Evolutionary conservation across 2,797 vertebrate species (phyloP).

Genomic region (Phrynocephalus guinanensis): DNA sequence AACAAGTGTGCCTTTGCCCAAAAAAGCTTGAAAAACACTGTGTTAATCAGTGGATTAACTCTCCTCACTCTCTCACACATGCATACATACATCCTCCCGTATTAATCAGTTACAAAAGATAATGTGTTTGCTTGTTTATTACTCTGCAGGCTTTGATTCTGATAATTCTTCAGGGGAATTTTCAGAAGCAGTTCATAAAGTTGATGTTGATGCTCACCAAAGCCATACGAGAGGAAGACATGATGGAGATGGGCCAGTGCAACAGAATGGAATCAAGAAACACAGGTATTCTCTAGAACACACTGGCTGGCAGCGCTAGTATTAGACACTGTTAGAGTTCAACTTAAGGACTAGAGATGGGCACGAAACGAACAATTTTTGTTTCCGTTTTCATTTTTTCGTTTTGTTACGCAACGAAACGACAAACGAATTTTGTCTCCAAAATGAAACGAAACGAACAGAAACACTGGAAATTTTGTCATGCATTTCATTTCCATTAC

Average conservation of each 20-base stretch:
- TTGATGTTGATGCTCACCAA: slow-evolving; percentile 75
- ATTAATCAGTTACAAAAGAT: not conserved
- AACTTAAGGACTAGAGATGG: not conserved
- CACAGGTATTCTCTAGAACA: slow-evolving; percentile 81
- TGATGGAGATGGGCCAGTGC: slow-evolving; percentile 82
- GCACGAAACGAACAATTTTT: too few relatives aligned
- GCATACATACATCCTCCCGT: not conserved
- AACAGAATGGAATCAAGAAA: slow-evolving; percentile 92
- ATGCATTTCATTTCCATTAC: too few relatives aligned
- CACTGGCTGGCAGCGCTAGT: not conserved
- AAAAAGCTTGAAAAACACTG: too few relatives aligned
- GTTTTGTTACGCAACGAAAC: too few relatives aligned
- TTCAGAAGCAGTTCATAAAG: slow-evolving; percentile 89
- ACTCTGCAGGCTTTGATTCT: slow-evolving; percentile 90
- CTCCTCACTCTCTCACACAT: not conserved
- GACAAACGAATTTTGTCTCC: too few relatives aligned
- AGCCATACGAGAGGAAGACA: slow-evolving; percentile 73
- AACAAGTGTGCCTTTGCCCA: too few relatives aligned
- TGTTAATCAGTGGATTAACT: not conserved
- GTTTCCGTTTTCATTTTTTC: too few relatives aligned
- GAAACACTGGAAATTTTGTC: too few relatives aligned
- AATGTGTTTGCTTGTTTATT: not conserved
- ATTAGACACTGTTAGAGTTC: not conserved
- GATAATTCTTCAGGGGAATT: slow-evolving; percentile 93
- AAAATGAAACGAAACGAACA: too few relatives aligned